Evolutionary conservation across 2,888 invertebrate species (phyloP).

Genomic region (Mesoligia furuncula): DNA sequence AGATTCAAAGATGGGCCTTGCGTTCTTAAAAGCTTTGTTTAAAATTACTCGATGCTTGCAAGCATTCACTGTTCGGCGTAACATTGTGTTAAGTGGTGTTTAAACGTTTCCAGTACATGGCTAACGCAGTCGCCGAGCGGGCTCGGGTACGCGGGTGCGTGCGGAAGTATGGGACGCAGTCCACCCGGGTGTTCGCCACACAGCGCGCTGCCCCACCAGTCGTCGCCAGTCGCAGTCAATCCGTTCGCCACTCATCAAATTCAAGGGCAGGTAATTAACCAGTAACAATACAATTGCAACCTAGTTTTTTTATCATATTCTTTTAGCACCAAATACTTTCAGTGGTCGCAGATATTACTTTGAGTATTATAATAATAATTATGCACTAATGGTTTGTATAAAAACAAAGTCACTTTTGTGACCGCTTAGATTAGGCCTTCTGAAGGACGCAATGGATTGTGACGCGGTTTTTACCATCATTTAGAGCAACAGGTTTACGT

Average conservation of each 20-base stretch:
- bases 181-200: constrained; percentile 84
- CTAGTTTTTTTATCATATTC: not conserved
- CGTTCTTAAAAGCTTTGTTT: constrained; percentile 37
- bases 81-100: constrained; percentile 45
- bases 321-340: not conserved
- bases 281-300: not conserved
- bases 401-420: not conserved
- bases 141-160: constrained; percentile 79
- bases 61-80: constrained; percentile 29
- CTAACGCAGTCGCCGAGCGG: constrained; percentile 80
- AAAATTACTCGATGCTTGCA: constrained; percentile 43
- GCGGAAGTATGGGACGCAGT: constrained; percentile 82
- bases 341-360: not conserved
- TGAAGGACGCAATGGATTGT: not conserved
- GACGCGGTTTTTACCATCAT: not conserved
- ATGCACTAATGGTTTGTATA: not conserved
- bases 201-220: constrained; percentile 82
- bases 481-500: too few relatives aligned
- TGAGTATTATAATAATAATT: not conserved
- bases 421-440: not conserved
- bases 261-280: constrained; percentile 82
- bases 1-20: constrained; percentile 5
- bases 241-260: constrained; percentile 84
- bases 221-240: constrained; percentile 82
- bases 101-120: constrained; percentile 81